A percentile compares a stretch with the other conserved stretches of the same genome.
These are phyloP conservation scores for Palythoa grandis DNA, from an alignment of 92 coral and sea anemone genomes.

Conservation along the genomic window DNA sequence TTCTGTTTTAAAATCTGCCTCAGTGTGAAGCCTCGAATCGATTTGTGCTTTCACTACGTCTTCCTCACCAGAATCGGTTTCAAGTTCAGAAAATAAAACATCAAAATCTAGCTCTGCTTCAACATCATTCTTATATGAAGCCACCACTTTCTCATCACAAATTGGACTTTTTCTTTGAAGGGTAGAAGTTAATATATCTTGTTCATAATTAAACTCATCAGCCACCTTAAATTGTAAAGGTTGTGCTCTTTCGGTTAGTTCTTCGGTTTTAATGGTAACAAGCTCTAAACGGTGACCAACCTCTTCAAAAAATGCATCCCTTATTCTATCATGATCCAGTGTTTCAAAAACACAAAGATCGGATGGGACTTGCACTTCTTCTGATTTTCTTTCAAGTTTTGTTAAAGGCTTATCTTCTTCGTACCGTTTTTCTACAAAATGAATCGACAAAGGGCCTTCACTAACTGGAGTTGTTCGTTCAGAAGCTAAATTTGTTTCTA, in stretches of 20 bases:
- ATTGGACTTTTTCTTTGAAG: not conserved
- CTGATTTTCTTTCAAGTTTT: slow-evolving; percentile 14
- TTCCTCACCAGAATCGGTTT: not conserved
- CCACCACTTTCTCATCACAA: slow-evolving; percentile 6
- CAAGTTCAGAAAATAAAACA: slow-evolving; percentile 13
- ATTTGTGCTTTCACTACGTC: not conserved
- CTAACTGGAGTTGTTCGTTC: not conserved
- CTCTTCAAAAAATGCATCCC: slow-evolving; percentile 24
- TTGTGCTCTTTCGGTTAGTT: not conserved
- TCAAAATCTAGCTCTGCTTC: slow-evolving; percentile 34
- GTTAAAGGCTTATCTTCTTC: not conserved
- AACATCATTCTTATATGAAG: not conserved
- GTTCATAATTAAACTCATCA: not conserved
- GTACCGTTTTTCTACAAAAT: not conserved
- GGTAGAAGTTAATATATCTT: not conserved
- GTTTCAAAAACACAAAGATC: slow-evolving; percentile 33
- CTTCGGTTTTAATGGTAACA: slow-evolving; percentile 20
- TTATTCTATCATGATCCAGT: slow-evolving; percentile 23
- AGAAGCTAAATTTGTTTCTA: not conserved
- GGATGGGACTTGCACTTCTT: slow-evolving; percentile 40
- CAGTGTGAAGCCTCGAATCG: slow-evolving; percentile 10
- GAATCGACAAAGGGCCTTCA: not conserved
- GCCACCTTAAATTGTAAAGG: not conserved
- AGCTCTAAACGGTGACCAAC: slow-evolving; percentile 21
- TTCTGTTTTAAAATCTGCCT: slow-evolving; percentile 54